phyloP scores from a whole-genome alignment of 2,888 invertebrate species.

The Rhagonycha lutea region DNA sequence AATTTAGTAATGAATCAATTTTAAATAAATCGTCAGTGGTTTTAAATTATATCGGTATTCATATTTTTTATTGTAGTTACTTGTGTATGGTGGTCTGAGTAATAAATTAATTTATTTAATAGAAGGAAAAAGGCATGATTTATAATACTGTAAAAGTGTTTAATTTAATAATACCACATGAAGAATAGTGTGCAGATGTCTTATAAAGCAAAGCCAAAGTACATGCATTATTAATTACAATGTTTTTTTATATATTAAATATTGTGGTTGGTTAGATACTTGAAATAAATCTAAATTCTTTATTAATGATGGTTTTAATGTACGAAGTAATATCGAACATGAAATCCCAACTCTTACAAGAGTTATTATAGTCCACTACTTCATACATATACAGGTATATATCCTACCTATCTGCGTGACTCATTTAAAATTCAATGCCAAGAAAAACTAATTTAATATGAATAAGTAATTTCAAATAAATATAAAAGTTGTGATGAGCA shows the following conservation, averaged over 20 bases:
- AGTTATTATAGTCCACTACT: slow-evolving; percentile 44
- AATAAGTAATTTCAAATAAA: slow-evolving; percentile 57
- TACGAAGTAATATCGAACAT: slow-evolving; percentile 24
- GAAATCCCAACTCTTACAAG: slow-evolving; percentile 36
- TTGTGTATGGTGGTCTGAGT: not conserved
- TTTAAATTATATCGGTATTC: not conserved
- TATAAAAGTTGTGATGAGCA: slow-evolving; percentile 50
- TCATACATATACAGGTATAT: slow-evolving; percentile 40
- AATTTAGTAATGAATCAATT: not conserved
- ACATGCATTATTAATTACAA: slow-evolving; percentile 23
- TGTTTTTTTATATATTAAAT: slow-evolving; percentile 27
- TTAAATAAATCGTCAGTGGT: not conserved
- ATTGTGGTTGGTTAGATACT: slow-evolving; percentile 25
- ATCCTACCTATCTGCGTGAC: slow-evolving; percentile 45
- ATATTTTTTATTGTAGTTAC: not conserved
- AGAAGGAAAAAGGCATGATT: not conserved
- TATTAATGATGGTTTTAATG: slow-evolving; percentile 42
- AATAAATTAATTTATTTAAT: not conserved
- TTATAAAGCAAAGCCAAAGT: slow-evolving; percentile 16
- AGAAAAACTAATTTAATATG: slow-evolving; percentile 57
- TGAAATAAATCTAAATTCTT: slow-evolving; percentile 51
- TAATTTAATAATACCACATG: slow-evolving; percentile 14
- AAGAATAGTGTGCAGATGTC: slow-evolving; percentile 19
- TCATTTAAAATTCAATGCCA: slow-evolving; percentile 54
- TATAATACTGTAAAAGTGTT: not conserved